Evolutionary conservation across 2,113 vertebrate species (phyloP).

Genomic region (Terrapene triunguis): DNA sequence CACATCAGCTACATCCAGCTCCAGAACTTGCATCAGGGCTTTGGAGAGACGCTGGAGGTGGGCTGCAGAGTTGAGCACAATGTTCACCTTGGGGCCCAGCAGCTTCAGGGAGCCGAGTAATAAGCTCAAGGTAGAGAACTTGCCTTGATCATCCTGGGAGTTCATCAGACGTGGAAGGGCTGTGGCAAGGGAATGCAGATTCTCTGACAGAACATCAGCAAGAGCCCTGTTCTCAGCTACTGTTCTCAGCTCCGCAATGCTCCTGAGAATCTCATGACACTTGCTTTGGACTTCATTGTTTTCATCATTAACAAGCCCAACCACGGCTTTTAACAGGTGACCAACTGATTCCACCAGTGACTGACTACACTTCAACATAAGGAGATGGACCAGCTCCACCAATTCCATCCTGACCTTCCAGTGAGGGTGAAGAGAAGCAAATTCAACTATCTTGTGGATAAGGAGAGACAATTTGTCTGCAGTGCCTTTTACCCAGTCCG

Average conservation of each 20-base stretch:
- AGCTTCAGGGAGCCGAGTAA: slow-evolving; percentile 92
- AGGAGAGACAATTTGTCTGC: slow-evolving; percentile 82
- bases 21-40: slow-evolving; percentile 92
- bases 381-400: slow-evolving; percentile 81
- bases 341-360: slow-evolving; percentile 83
- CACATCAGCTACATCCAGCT: slow-evolving; percentile 89
- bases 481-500: slow-evolving; percentile 87
- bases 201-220: slow-evolving; percentile 89
- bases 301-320: slow-evolving; percentile 89
- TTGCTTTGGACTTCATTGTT: slow-evolving; percentile 82
- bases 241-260: slow-evolving; percentile 76
- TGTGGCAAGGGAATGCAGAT: slow-evolving; percentile 88
- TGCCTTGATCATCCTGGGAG: slow-evolving; percentile 90
- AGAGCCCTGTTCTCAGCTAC: slow-evolving; percentile 79
- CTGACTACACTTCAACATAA: slow-evolving; percentile 84
- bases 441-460: slow-evolving; percentile 86
- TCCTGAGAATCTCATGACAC: slow-evolving; percentile 77
- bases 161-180: slow-evolving; percentile 93
- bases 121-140: slow-evolving; percentile 87
- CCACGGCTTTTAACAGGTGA: slow-evolving; percentile 87
- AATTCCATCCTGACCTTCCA: slow-evolving; percentile 92
- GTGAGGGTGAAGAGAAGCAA: slow-evolving; percentile 87
- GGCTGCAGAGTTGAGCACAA: slow-evolving; percentile 85
- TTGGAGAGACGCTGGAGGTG: slow-evolving; percentile 92
- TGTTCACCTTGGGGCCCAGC: slow-evolving; percentile 85